These are phyloP conservation scores for Aegotheles bennettii DNA, from an alignment of 2,113 vertebrate genomes.

Conservation along the genomic window DNA sequence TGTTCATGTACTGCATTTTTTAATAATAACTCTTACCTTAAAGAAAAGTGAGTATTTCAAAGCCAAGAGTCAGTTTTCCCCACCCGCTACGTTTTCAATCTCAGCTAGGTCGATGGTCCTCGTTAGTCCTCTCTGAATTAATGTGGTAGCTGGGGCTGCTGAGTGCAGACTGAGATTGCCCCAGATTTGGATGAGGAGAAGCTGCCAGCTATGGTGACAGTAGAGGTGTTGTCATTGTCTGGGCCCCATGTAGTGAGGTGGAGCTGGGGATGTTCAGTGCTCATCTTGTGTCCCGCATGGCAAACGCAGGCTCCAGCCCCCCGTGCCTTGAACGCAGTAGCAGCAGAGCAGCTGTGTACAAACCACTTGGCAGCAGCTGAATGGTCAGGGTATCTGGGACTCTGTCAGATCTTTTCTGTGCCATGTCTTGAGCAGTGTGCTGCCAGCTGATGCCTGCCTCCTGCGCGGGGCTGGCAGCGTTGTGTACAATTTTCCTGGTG, in stretches of 20 bases:
- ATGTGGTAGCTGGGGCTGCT: neutral
- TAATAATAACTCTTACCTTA: neutral
- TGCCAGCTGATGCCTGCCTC: slow-evolving; percentile 40
- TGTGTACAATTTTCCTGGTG: neutral
- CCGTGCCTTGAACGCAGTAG: neutral
- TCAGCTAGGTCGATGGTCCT: neutral
- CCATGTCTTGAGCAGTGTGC: neutral
- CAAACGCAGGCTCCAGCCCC: neutral
- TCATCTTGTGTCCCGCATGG: neutral
- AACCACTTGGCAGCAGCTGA: neutral
- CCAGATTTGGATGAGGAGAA: neutral
- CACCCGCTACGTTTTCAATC: neutral
- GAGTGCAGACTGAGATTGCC: neutral
- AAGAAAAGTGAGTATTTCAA: neutral
- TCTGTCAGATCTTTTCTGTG: neutral
- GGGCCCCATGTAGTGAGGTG: neutral
- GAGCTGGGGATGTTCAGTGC: neutral
- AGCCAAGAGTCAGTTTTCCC: neutral
- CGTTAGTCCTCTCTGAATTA: neutral
- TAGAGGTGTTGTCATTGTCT: neutral
- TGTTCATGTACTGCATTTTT: accelerated
- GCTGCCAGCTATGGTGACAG: neutral
- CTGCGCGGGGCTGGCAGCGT: slow-evolving; percentile 4
- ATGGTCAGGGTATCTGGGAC: neutral
- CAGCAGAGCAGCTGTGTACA: neutral